These are phyloP conservation scores for Pangasius mekongensis DNA, from an alignment of 2,797 vertebrate genomes.

Conservation along the genomic window DNA sequence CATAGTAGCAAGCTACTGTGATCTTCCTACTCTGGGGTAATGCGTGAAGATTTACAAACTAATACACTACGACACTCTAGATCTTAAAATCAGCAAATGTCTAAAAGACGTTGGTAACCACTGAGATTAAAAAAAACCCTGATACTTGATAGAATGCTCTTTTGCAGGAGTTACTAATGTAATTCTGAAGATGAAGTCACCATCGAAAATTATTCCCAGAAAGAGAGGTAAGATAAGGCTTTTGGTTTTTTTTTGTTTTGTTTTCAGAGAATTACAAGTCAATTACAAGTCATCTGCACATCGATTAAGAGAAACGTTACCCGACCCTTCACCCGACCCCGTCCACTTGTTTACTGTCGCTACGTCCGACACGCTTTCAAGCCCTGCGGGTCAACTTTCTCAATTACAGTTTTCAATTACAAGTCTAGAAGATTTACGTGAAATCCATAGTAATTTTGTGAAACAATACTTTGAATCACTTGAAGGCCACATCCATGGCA, in stretches of 20 bases:
- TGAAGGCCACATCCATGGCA: constrained; percentile 6
- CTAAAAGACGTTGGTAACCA: neutral
- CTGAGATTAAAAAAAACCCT: neutral
- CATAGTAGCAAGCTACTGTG: neutral
- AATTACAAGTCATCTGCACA: neutral
- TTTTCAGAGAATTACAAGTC: neutral
- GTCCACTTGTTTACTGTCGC: neutral
- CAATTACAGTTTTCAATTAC: constrained; percentile 22
- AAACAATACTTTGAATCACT: constrained; percentile 27
- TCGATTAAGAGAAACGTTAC: neutral
- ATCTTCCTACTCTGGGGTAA: neutral
- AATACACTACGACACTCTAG: neutral
- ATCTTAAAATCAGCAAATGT: neutral
- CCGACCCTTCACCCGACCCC: neutral
- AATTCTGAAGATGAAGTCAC: neutral
- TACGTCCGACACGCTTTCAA: neutral
- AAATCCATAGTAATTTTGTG: constrained; percentile 34
- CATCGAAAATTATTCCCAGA: neutral
- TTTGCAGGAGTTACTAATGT: neutral
- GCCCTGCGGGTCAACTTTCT: constrained; percentile 21
- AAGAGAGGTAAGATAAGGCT: neutral
- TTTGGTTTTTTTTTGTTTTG: neutral
- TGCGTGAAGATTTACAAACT: neutral
- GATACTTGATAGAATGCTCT: neutral
- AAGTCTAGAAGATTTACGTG: constrained; percentile 11